Evolutionary conservation across 1,140 invertebrate genomes (phyloP).

Genomic region (Agraylea sexmaculata): DNA sequence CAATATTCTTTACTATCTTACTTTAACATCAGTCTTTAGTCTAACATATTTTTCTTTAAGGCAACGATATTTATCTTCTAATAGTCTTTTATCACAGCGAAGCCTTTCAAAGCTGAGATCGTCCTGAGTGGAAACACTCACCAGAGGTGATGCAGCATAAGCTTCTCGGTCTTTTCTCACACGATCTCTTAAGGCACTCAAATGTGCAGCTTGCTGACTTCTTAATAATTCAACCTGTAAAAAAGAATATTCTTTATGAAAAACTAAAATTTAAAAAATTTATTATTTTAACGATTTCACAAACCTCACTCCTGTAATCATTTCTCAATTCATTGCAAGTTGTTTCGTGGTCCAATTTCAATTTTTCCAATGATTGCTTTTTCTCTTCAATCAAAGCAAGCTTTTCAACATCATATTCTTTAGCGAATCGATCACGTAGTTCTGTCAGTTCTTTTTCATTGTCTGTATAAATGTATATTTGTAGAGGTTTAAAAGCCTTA

Average conservation of each 20-base stretch:
- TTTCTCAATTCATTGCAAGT: conserved; percentile 44
- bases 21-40: conserved; percentile 64
- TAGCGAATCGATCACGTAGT: too few relatives aligned
- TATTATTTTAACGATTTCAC: neutral
- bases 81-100: conserved; percentile 54
- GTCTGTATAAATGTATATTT: too few relatives aligned
- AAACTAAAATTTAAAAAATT: neutral
- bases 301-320: conserved; percentile 46
- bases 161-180: conserved; percentile 43
- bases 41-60: conserved; percentile 70
- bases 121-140: conserved; percentile 26
- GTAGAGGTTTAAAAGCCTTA: too few relatives aligned
- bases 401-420: conserved; percentile 36
- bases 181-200: conserved; percentile 48
- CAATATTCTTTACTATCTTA: too few relatives aligned
- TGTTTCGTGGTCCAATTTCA: conserved; percentile 38
- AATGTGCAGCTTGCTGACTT: conserved; percentile 50
- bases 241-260: neutral
- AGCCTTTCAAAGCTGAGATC: conserved; percentile 49
- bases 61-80: conserved; percentile 67
- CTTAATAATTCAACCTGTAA: conserved; percentile 40
- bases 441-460: too few relatives aligned
- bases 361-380: conserved; percentile 35
- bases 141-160: neutral
- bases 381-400: conserved; percentile 36